Evolutionary conservation across 2,888 invertebrate species (phyloP).

Genomic region (Steinernema carpocapsae): DNA sequence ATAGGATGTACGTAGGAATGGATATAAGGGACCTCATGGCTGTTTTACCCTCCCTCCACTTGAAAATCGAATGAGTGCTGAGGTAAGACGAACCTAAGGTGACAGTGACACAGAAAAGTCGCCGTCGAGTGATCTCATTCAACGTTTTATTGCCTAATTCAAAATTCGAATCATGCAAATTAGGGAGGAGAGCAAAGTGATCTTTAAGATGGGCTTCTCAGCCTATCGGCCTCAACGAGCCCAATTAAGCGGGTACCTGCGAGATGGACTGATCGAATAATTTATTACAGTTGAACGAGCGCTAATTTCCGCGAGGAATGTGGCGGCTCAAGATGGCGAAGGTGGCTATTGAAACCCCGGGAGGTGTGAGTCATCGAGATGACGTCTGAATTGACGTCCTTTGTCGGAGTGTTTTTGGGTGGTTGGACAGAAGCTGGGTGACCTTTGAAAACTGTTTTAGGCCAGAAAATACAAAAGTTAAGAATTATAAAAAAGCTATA

Average conservation of each 20-base stretch:
- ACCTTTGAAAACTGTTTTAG: too few relatives aligned
- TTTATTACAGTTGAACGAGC: not conserved
- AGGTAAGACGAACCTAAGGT: not conserved
- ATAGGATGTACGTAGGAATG: too few relatives aligned
- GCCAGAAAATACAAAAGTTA: too few relatives aligned
- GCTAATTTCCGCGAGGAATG: not conserved
- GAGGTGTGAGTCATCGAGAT: not conserved
- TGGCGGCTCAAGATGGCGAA: not conserved
- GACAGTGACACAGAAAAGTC: not conserved
- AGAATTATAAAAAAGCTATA: too few relatives aligned
- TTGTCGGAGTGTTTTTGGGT: not conserved
- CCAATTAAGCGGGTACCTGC: not conserved
- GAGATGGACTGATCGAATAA: slow-evolving; percentile 1
- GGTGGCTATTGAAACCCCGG: slow-evolving; percentile 23
- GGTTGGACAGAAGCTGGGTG: too few relatives aligned
- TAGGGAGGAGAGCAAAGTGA: not conserved
- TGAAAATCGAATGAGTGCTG: not conserved
- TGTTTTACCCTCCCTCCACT: not conserved
- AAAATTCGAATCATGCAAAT: slow-evolving; percentile 16
- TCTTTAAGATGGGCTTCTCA: too few relatives aligned
- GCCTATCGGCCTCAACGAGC: not conserved
- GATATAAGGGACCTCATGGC: too few relatives aligned
- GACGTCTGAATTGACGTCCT: not conserved
- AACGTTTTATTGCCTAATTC: slow-evolving; percentile 19
- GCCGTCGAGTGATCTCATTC: not conserved